Evolutionary conservation across 2,797 vertebrate genomes (phyloP).

Genomic region (Echiichthys vipera): DNA sequence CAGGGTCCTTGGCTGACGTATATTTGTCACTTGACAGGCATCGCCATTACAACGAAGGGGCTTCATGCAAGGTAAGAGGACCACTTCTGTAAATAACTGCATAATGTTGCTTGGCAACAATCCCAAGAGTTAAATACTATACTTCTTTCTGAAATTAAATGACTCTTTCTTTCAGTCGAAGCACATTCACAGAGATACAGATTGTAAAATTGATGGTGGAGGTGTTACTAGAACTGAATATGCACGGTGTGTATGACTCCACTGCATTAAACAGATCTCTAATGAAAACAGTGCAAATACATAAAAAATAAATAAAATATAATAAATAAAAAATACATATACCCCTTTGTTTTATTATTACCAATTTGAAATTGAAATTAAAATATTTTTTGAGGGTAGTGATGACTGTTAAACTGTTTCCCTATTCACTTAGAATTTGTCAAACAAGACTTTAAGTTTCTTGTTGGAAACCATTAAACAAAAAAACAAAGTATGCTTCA

Average conservation of each 20-base stretch:
- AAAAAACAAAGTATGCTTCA: constrained; percentile 53
- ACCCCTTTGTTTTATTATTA: not conserved
- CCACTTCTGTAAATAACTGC: constrained; percentile 49
- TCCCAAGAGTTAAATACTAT: constrained; percentile 51
- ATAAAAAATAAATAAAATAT: no score
- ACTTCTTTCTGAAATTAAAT: constrained; percentile 43
- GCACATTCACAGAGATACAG: constrained; percentile 25
- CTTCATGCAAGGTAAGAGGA: constrained; percentile 36
- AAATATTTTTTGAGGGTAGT: constrained; percentile 33
- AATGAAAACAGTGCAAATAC: constrained; percentile 20
- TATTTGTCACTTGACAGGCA: constrained; percentile 35
- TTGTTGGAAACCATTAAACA: constrained; percentile 49
- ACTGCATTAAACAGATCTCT: constrained; percentile 32
- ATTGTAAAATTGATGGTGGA: constrained; percentile 21
- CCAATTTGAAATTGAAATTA: constrained; percentile 28
- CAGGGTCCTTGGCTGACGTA: not conserved
- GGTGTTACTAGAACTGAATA: constrained; percentile 45
- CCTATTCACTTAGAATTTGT: constrained; percentile 31
- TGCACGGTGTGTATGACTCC: constrained; percentile 76
- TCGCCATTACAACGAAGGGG: constrained; percentile 40
- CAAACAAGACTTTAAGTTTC: constrained; percentile 35
- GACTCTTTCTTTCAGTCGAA: constrained; percentile 40
- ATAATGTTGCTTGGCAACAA: constrained; percentile 75
- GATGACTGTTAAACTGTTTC: constrained; percentile 32
- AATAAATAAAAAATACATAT: constrained; percentile 45